These are phyloP conservation scores for Pyrocoelia pectoralis DNA, from an alignment of 2,888 invertebrate genomes.

Conservation along the genomic window DNA sequence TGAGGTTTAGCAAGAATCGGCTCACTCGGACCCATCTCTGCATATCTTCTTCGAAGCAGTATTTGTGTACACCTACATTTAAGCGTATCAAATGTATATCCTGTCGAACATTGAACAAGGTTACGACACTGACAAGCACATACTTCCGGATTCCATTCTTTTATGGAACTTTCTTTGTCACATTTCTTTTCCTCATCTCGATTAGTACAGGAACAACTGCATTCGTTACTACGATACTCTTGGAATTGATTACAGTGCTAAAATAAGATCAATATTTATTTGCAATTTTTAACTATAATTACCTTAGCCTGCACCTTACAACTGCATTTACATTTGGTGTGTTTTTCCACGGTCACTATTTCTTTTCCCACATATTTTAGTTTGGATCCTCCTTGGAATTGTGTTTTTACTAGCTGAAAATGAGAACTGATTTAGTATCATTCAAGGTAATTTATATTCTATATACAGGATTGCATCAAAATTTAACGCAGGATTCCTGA, in stretches of 20 bases:
- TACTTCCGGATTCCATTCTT: conserved; percentile 68
- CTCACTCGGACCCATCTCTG: conserved; percentile 7
- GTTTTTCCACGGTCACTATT: conserved; percentile 66
- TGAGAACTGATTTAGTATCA: too few relatives aligned
- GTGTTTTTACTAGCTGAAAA: conserved; percentile 60
- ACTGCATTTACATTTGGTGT: conserved; percentile 68
- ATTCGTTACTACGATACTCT: conserved; percentile 64
- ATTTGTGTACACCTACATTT: conserved; percentile 63
- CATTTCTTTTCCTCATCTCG: conserved; percentile 69
- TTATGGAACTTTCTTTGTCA: conserved; percentile 59
- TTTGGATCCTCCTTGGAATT: conserved; percentile 57
- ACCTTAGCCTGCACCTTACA: conserved; percentile 67
- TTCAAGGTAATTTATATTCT: too few relatives aligned
- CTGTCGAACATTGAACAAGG: conserved; percentile 66
- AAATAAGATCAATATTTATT: conserved; percentile 33
- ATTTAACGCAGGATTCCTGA: too few relatives aligned
- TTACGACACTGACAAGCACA: conserved; percentile 70
- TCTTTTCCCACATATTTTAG: conserved; percentile 58
- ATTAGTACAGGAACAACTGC: conserved; percentile 69
- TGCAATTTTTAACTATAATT: conserved; percentile 40
- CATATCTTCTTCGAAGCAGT: conserved; percentile 41
- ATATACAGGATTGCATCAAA: too few relatives aligned
- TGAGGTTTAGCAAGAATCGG: conserved; percentile 7
- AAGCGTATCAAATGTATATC: conserved; percentile 66
- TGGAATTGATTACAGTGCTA: conserved; percentile 69